Evolutionary conservation across 2,888 invertebrate genomes (phyloP).

Genomic region (Adineta ricciae): DNA sequence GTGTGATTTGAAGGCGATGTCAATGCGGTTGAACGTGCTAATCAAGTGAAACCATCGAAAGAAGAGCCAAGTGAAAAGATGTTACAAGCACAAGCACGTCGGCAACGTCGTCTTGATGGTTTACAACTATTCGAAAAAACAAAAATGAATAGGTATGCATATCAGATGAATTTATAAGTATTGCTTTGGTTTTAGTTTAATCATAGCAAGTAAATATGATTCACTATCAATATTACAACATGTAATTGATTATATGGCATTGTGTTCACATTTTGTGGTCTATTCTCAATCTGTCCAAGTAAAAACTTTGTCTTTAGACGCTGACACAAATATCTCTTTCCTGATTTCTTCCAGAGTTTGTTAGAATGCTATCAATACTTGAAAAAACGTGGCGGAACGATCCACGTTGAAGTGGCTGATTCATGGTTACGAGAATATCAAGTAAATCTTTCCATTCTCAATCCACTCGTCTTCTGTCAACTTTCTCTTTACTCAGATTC

Average conservation of each 20-base stretch:
- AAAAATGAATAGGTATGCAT: conserved; percentile 27
- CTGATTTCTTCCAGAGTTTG: conserved; percentile 55
- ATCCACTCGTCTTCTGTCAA: not conserved
- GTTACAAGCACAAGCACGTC: not conserved
- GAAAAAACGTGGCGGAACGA: conserved; percentile 58
- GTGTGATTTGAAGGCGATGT: not conserved
- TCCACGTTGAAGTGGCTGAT: conserved; percentile 68
- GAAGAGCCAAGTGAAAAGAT: not conserved
- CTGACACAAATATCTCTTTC: not conserved
- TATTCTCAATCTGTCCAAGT: conserved; percentile 68
- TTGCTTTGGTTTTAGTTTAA: conserved; percentile 39
- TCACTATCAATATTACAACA: conserved; percentile 68
- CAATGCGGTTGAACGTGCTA: not conserved
- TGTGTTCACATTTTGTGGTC: conserved; percentile 73
- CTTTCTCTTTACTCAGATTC: conserved; percentile 41
- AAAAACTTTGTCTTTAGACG: conserved; percentile 24
- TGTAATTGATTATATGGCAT: conserved; percentile 65
- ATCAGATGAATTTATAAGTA: not conserved
- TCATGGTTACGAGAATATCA: conserved; percentile 83
- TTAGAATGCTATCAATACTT: conserved; percentile 70
- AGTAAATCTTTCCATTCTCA: conserved; percentile 43
- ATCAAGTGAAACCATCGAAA: not conserved
- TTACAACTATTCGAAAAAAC: conserved; percentile 28
- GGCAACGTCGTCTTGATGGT: not conserved
- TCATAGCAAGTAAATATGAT: conserved; percentile 71